Conservation (phyloP, 2,113 vertebrate species). For the Camelus bactrianus region DNA sequence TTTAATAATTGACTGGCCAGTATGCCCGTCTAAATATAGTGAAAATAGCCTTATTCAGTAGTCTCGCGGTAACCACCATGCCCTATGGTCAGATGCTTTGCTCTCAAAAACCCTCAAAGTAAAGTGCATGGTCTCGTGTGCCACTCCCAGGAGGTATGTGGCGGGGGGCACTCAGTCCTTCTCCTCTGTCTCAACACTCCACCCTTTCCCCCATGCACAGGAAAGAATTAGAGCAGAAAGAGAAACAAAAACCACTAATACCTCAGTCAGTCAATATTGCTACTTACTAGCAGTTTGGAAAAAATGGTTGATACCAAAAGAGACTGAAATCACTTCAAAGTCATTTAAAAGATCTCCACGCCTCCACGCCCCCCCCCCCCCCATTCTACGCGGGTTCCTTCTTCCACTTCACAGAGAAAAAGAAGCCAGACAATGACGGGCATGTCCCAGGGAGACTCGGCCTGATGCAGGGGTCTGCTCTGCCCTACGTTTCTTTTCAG, state of each 20-base stretch:
- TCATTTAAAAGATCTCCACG: neutral
- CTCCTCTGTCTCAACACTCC: neutral
- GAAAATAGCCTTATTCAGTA: neutral
- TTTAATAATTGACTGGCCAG: slow-evolving; percentile 15
- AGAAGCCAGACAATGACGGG: neutral
- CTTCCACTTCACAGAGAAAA: neutral
- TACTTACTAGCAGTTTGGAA: neutral
- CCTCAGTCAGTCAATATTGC: neutral
- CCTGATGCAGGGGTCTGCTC: fast-evolving
- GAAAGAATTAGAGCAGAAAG: neutral
- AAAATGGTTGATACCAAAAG: neutral
- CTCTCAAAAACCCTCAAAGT: neutral
- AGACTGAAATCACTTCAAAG: neutral
- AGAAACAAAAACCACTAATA: neutral
- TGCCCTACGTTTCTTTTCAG: neutral
- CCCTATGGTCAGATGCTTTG: neutral
- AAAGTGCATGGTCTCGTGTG: neutral
- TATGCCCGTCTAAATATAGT: neutral
- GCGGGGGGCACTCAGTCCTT: neutral
- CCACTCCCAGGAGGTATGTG: neutral
- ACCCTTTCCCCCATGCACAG: neutral
- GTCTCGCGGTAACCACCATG: neutral
- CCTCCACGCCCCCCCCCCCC: no score
- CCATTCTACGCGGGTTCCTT: neutral
- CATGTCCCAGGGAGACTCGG: neutral